These are phyloP conservation scores for Podarcis lilfordi DNA, from an alignment of 2,797 vertebrate genomes.

Conservation along the genomic window DNA sequence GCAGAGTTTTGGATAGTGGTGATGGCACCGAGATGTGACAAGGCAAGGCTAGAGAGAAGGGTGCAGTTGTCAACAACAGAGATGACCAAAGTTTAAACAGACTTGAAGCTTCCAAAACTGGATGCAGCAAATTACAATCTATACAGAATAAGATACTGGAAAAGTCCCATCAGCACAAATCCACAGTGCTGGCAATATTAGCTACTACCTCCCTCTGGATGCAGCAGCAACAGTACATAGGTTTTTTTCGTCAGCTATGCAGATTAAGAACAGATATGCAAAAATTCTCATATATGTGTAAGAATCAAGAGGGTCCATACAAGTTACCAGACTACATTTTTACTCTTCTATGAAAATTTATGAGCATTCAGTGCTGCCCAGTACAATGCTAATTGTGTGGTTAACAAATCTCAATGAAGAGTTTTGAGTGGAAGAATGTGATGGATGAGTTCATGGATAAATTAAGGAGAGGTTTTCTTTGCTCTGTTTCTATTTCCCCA, in stretches of 20 bases:
- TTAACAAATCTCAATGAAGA: background rate
- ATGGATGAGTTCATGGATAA: background rate
- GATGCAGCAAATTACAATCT: background rate
- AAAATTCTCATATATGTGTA: background rate
- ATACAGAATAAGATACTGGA: background rate
- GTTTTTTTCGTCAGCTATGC: background rate
- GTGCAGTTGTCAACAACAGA: background rate
- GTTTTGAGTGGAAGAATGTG: background rate
- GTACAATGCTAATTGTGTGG: too few species aligned
- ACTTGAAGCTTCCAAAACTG: background rate
- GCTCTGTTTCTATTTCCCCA: background rate
- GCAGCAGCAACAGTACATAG: background rate
- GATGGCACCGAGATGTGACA: background rate
- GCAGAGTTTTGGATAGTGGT: background rate
- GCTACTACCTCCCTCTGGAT: background rate
- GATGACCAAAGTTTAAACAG: background rate
- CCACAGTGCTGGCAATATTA: background rate
- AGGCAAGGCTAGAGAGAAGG: background rate
- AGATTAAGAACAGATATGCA: background rate
- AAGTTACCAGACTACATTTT: background rate
- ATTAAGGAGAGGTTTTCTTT: background rate
- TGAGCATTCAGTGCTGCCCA: background rate
- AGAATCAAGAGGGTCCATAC: background rate
- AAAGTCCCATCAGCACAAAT: background rate
- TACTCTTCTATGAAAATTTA: background rate